Base-by-base conservation (phyloP, 2,113 vertebrate species). In the Macquaria ambigua region DNA sequence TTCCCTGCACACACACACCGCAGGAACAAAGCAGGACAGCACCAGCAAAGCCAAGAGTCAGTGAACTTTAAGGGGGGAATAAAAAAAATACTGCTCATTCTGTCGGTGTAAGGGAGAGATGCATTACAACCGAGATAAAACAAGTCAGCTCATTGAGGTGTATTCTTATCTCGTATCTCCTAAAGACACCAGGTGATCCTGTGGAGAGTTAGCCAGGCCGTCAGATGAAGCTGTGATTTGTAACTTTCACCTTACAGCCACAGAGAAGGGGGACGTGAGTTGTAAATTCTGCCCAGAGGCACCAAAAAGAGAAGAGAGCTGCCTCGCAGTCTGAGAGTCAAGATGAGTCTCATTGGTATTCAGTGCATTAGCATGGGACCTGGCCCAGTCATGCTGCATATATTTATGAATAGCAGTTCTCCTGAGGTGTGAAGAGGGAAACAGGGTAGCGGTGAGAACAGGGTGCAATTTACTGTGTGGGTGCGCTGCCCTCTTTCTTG, bases 301-400 rank as follows among this genome's bases (percentile, higher is more conserved):
- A 61, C 56, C 70, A 39, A 39, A 91, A 74, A 90, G 28, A 87
- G 81, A 89, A 55, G 84, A 81, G 74, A 63, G 48, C 28, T n/a
- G 77, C 63, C 71, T 66, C 8, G 34, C 68, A 63, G 79, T 31
- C 69, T 62, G n/a, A 69, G 76, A 77, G 73, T 74, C 63, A 66
- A 56, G 69, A 81, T 20, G 23, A 64, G 11, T 86, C 87, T 89
- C 85, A 87, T 93, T 87, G 83, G 87, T 84, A 94, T 94, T 92
- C 90, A 3, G 63, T 1, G 34, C 88, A 74, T 93, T 77, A 85
- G 77, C 84, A 75, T 55, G 81, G 62, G 84, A 84, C 77, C 74
- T 74, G 75, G 83, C 79, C 53, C 53, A 31, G 89, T 78, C 86
- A 39, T 70, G 84, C 84, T 85, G 84, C 87, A 87, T 92, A 82